Evolutionary conservation across 2,888 invertebrate genomes (phyloP), one percentile per base, ranked within the genome.

Genomic region (Epinotia ramella): DNA sequence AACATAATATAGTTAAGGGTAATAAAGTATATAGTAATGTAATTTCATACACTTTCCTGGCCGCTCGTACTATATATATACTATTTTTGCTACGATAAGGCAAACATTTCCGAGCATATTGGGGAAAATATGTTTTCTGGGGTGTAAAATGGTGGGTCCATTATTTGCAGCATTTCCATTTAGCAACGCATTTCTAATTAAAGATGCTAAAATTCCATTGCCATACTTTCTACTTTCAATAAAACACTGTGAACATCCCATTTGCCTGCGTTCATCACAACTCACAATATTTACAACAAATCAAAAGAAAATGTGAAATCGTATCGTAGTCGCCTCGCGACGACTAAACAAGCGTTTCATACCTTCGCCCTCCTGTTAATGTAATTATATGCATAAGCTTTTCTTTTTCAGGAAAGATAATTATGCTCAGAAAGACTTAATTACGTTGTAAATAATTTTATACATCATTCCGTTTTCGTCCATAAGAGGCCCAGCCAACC

Each of bases 391-490:
- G 65, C 49, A 66, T 59, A 65, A 59, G 59, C 64, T 72, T 59
- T 66, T 46, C 20, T 67, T 72, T 72, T 73, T 66, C 46, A 46
- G 46, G 46, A 28, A 49, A 65, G 65, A 44, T 73, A 73, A 73
- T 73, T 56, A 66, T 65, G 59, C 18, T 59, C 65, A 59, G 65
- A 59, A 66, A 49, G 57, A 59, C 59, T 73, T 73, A 57, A 73
- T 73, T 73, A 65, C 46, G 24, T 16, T 12, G 12, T 73, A 59
- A 65, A 59, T 73, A 73, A 73, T 65, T 73, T 65, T 66, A 57
- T 66, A 66, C 65, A 65, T 46, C 57, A 56, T 28, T 73, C 63
- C 59, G 46, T 73, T 66, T n/a, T 18, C 40, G 18, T 49, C 13
- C 56, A 9, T 9, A 16, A 72, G 33, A 7, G 63, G 24, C 0